Percentiles rank a stretch among this genome's conserved stretches.
Evolutionary conservation across 2,888 invertebrate genomes (phyloP).

Genomic region (Resseliella maxima): DNA sequence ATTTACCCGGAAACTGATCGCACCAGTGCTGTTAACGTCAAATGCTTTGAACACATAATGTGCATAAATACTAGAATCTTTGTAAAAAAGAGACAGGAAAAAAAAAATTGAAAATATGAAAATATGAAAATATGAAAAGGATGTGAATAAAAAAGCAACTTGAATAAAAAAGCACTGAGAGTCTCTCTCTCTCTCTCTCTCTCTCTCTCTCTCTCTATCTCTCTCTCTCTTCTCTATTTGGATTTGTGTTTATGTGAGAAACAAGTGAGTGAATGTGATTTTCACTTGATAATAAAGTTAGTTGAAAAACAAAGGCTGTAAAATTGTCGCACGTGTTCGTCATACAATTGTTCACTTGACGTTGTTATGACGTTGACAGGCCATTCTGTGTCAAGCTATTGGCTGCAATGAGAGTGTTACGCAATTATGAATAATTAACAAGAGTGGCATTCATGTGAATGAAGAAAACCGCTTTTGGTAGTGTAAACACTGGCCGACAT

Average conservation of each 20-base stretch:
- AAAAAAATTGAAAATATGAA: not conserved
- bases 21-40: conserved; percentile 96
- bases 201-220: too few relatives aligned
- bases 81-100: not conserved
- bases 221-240: too few relatives aligned
- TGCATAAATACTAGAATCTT: conserved; percentile 95
- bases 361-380: conserved; percentile 35
- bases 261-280: not conserved
- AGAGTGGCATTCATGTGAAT: not conserved
- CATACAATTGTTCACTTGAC: conserved; percentile 13
- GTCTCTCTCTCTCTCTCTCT: too few relatives aligned
- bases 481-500: not conserved
- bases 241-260: too few relatives aligned
- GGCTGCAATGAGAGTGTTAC: conserved; percentile 39
- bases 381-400: conserved; percentile 42
- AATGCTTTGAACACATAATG: conserved; percentile 99
- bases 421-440: conserved; percentile 45
- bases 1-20: conserved; percentile 97
- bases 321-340: not conserved
- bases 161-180: too few relatives aligned
- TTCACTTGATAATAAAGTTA: not conserved
- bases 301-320: not conserved
- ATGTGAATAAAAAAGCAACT: too few relatives aligned
- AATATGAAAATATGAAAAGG: too few relatives aligned
- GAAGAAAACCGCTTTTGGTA: conserved; percentile 31